phyloP scores from a whole-genome alignment of 2,888 invertebrate genomes.

The Mermis nigrescens region DNA sequence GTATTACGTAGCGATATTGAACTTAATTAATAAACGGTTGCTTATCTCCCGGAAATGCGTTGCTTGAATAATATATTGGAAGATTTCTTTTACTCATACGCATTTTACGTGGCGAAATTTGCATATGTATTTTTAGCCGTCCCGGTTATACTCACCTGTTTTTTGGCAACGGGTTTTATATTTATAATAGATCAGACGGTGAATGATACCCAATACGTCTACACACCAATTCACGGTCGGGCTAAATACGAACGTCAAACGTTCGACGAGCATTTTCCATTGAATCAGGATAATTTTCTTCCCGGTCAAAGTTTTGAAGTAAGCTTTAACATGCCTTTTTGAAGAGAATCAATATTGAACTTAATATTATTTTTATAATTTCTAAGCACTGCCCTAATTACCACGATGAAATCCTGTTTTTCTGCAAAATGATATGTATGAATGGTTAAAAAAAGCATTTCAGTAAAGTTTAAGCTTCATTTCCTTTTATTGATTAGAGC shows the following conservation, averaged over 20 bases:
- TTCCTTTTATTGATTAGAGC: no score
- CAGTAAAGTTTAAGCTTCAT: no score
- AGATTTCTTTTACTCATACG: background rate
- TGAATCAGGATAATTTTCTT: background rate
- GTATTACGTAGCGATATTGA: no score
- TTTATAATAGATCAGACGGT: background rate
- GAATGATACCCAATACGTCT: constrained; percentile 41
- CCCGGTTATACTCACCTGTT: background rate
- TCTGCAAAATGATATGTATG: no score
- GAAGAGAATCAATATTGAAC: no score
- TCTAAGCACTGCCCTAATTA: no score
- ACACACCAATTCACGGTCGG: constrained; percentile 66
- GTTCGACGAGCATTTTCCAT: constrained; percentile 44
- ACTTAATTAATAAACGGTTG: background rate
- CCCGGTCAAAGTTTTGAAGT: background rate
- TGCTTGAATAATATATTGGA: constrained; percentile 1
- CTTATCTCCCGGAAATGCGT: background rate
- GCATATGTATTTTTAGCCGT: background rate
- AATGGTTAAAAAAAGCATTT: no score
- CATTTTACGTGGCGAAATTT: background rate
- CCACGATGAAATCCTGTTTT: no score
- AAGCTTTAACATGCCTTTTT: background rate
- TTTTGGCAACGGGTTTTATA: background rate
- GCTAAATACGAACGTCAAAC: constrained; percentile 50
- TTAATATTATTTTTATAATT: no score